Base-by-base conservation (phyloP, 2,888 invertebrate species). In the Scelioninae gen. 2 region DNA sequence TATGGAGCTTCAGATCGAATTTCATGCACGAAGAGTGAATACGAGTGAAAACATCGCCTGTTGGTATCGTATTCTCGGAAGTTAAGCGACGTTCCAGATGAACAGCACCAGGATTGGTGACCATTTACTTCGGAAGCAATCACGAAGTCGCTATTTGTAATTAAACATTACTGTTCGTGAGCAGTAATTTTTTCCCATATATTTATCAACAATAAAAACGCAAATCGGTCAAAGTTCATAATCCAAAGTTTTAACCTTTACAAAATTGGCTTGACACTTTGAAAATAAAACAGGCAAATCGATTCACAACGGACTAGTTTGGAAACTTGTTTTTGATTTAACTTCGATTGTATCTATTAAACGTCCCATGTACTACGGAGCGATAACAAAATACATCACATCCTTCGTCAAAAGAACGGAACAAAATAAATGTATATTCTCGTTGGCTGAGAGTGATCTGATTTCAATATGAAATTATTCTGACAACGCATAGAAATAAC, bases 401-500 rank as follows among this genome's bases (percentile, higher is more conserved):
- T n/a, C n/a, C n/a, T 28, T 13, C 28, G 37, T 13, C 25, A 13
- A 25, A 45, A n/a, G n/a, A n/a, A n/a, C n/a, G n/a, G n/a, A n/a
- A n/a, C n/a, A 45, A 25, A 25, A 11, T 50, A n/a, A 43, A 16
- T 13, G 35, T 16, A n/a, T 19, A 11, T 41, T 11, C 39, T 16
- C 19, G 45, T 25, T 13, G 43, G 16, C 19, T 48, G 22, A 43
- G 45, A 53, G 43, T 41, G 45, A 63, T 63, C 22, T 11, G 41
- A 63, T 63, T 53, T 63, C 13, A 63, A 41, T 63, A 25, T 16
- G 22, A 45, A 53, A 53, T 41, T 53, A 63, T 63, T 43, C 9
- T 22, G 25, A 35, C 53, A 45, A 45, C 35, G 25, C 35, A 53
- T 53, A 52, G 52, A 63, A 53, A 41, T 28, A 50, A 52, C 50